Percentiles rank a stretch among this genome's conserved stretches.
Evolutionary conservation across 2,113 vertebrate species (phyloP).

Genomic region (Apodemus speciosus): DNA sequence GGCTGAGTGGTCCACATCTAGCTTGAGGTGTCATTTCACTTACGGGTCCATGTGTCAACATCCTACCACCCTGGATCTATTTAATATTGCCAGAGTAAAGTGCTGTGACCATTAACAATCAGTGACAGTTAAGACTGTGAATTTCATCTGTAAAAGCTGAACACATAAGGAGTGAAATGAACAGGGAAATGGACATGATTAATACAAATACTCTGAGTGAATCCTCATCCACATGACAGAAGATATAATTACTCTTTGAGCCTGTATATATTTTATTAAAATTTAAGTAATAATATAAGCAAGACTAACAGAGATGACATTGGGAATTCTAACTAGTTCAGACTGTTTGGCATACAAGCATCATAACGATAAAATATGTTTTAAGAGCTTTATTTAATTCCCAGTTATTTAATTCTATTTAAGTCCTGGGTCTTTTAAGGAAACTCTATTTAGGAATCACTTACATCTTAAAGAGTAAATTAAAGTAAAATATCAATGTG

Average conservation of each 20-base stretch:
- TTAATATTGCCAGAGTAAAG: slow-evolving; percentile 50
- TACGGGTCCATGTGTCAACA: slow-evolving; percentile 31
- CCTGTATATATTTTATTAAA: slow-evolving; percentile 47
- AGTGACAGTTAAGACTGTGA: slow-evolving; percentile 28
- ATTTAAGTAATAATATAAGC: slow-evolving; percentile 29
- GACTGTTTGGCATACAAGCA: slow-evolving; percentile 6
- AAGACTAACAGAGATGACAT: slow-evolving; percentile 13
- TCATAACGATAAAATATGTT: slow-evolving; percentile 40
- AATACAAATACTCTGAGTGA: slow-evolving; percentile 40
- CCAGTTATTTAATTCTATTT: slow-evolving; percentile 30
- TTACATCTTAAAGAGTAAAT: slow-evolving; percentile 44
- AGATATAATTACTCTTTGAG: slow-evolving; percentile 42
- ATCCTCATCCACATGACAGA: slow-evolving; percentile 19
- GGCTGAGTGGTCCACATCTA: background rate
- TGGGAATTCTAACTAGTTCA: slow-evolving; percentile 1
- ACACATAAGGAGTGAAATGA: slow-evolving; percentile 23
- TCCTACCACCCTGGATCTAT: slow-evolving; percentile 35
- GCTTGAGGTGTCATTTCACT: background rate
- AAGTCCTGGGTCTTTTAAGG: slow-evolving; percentile 28
- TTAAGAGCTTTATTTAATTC: slow-evolving; percentile 58
- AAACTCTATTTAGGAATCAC: slow-evolving; percentile 48
- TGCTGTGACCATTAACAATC: background rate
- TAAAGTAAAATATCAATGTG: slow-evolving; percentile 64
- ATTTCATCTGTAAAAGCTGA: slow-evolving; percentile 8
- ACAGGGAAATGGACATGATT: background rate